Evolutionary conservation across 2,888 invertebrate species (phyloP).

Genomic region (Globia sparganii): DNA sequence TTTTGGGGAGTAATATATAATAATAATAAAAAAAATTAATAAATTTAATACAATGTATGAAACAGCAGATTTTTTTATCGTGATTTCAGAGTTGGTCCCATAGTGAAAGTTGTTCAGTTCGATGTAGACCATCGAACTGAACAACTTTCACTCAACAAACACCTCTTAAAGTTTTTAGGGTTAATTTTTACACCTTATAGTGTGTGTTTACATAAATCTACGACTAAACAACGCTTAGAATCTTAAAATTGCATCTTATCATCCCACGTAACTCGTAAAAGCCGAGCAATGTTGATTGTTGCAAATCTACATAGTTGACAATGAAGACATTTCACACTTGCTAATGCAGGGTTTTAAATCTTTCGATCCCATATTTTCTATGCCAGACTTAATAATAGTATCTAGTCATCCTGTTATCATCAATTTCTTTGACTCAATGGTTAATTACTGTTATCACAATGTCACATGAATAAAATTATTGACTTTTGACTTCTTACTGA

Average conservation of each 20-base stretch:
- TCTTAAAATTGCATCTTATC: constrained; percentile 22
- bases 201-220: constrained; percentile 1
- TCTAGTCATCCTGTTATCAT: background rate
- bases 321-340: background rate
- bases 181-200: too few species aligned
- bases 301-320: constrained; percentile 7
- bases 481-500: constrained; percentile 42
- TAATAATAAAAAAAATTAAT: too few species aligned
- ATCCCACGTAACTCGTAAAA: constrained; percentile 4
- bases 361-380: too few species aligned
- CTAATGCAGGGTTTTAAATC: background rate
- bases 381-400: too few species aligned
- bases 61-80: too few species aligned
- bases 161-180: too few species aligned
- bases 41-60: too few species aligned
- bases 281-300: constrained; percentile 10
- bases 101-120: too few species aligned
- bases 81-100: too few species aligned
- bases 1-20: too few species aligned
- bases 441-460: constrained; percentile 26
- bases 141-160: too few species aligned
- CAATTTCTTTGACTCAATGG: background rate
- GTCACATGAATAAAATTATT: constrained; percentile 11
- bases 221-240: background rate
- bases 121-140: too few species aligned